Conservation (phyloP, 2,113 vertebrate genomes). For the Puffinus mauretanicus region DNA sequence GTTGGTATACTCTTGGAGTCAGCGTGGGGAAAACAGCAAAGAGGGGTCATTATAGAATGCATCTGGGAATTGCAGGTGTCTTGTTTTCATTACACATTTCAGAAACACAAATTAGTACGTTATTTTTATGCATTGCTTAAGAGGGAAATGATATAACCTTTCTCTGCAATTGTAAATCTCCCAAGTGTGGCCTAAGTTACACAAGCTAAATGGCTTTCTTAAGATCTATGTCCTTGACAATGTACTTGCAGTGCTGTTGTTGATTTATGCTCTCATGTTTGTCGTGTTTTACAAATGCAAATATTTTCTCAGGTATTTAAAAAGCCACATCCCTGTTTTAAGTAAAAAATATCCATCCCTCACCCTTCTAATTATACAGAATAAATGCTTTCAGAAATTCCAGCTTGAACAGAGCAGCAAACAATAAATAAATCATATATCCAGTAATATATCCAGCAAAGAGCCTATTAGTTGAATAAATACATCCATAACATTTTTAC, state of each 20-base stretch:
- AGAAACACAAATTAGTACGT: background rate
- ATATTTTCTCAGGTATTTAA: constrained; percentile 26
- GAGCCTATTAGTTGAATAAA: background rate
- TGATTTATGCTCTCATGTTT: background rate
- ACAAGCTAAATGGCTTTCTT: background rate
- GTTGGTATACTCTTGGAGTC: background rate
- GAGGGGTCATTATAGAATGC: background rate
- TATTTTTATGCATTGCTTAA: background rate
- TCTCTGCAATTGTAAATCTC: background rate
- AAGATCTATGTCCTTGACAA: background rate
- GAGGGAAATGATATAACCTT: background rate
- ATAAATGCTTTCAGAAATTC: background rate
- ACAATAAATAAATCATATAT: background rate
- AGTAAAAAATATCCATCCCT: background rate
- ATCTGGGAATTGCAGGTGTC: background rate
- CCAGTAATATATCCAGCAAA: background rate
- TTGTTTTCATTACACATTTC: background rate
- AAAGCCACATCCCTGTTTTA: background rate
- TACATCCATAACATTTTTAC: background rate
- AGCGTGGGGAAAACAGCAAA: background rate
- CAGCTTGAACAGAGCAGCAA: background rate
- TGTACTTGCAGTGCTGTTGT: background rate
- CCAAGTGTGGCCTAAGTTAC: background rate
- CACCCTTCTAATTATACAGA: background rate
- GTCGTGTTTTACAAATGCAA: background rate